Conservation (phyloP, 2,113 vertebrate species). For the Copsychus sechellarum region DNA sequence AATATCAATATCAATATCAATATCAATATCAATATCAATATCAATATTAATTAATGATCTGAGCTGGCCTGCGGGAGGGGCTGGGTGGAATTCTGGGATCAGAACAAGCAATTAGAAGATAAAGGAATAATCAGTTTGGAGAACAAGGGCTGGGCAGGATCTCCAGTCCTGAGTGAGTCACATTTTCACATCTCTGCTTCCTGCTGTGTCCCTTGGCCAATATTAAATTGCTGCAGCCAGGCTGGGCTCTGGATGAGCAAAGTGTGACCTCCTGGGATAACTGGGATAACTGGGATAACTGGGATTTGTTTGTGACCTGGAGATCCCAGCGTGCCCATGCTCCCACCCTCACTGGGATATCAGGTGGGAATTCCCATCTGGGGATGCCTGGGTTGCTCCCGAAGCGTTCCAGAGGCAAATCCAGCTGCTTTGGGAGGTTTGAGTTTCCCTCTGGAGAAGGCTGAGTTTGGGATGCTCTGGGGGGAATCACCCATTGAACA, state of each 20-base stretch:
- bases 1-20: no score
- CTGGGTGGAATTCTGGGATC: not conserved
- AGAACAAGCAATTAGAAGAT: not conserved
- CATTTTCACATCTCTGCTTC: not conserved
- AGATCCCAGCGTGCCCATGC: no score
- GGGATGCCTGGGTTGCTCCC: not conserved
- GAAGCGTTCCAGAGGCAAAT: not conserved
- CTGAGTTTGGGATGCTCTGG: not conserved
- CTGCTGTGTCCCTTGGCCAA: not conserved
- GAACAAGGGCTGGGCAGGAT: not conserved
- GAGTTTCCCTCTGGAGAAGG: not conserved
- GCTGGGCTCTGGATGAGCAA: not conserved
- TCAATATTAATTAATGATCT: not conserved
- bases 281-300: not conserved
- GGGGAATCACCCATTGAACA: fast-evolving
- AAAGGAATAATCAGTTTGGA: not conserved
- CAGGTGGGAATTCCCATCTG: not conserved
- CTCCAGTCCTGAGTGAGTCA: not conserved
- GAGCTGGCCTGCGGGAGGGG: not conserved
- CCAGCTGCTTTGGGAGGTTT: not conserved
- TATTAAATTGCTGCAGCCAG: not conserved
- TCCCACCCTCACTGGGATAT: not conserved
- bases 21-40: no score
- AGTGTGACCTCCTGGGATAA: not conserved
- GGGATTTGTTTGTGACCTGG: not conserved